Conservation (phyloP, 23 tunicate genomes). For the Aplidium turbinatum region DNA sequence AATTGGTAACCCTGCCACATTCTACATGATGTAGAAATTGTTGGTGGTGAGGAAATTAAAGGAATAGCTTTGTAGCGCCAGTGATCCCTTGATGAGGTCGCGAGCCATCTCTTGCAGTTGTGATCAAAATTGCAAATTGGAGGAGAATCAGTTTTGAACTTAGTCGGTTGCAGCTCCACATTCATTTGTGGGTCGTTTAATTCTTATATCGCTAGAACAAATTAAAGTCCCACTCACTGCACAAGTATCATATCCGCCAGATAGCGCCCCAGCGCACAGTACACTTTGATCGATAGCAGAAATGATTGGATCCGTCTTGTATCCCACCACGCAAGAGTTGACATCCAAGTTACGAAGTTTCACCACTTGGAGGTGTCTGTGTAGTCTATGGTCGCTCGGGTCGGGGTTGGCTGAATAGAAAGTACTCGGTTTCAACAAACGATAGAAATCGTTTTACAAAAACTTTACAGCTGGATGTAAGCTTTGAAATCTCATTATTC, state of each 20-base stretch:
- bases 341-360: constrained; percentile 25
- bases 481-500: not conserved
- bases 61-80: too few species aligned
- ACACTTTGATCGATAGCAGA: not conserved
- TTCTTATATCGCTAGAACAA: not conserved
- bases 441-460: not conserved
- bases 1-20: too few species aligned
- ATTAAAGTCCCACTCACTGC: constrained; percentile 5
- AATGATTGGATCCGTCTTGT: not conserved
- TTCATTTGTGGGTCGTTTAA: too few species aligned
- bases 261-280: constrained; percentile 20
- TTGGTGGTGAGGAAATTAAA: too few species aligned
- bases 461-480: not conserved
- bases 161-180: too few species aligned
- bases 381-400: not conserved
- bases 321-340: constrained; percentile 1
- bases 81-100: too few species aligned
- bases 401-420: too few species aligned
- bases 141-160: too few species aligned
- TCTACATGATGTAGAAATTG: too few species aligned
- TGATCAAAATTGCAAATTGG: too few species aligned
- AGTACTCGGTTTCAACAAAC: too few species aligned
- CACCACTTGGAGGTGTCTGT: not conserved
- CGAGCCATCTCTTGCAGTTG: too few species aligned
- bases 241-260: constrained; percentile 15